Evolutionary conservation across 1,140 invertebrate species (phyloP).

Genomic region (Drosophila ohnishii): DNA sequence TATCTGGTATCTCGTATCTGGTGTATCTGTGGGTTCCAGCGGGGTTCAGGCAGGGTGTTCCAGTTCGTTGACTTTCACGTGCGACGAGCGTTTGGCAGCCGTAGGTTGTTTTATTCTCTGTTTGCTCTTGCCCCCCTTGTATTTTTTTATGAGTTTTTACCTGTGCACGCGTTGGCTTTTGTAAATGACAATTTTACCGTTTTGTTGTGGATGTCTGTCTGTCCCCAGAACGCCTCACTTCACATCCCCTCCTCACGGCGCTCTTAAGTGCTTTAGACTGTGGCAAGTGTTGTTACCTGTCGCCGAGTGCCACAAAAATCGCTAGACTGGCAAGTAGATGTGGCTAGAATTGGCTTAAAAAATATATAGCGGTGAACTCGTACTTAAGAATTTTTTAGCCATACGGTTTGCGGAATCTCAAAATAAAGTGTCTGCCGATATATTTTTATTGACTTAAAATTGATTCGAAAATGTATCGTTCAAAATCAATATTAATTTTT

Average conservation of each 20-base stretch:
- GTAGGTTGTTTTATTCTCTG: slow-evolving; percentile 42
- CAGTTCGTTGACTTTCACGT: slow-evolving; percentile 79
- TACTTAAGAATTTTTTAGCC: background rate
- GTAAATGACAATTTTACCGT: slow-evolving; percentile 79
- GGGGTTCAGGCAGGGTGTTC: slow-evolving; percentile 46
- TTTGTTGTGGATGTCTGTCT: slow-evolving; percentile 57
- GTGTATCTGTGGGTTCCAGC: background rate
- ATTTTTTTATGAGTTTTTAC: slow-evolving; percentile 33
- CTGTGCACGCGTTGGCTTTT: slow-evolving; percentile 62
- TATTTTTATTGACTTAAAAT: background rate
- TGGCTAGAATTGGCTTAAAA: background rate
- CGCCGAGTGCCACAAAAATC: slow-evolving; percentile 11
- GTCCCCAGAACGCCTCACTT: slow-evolving; percentile 30
- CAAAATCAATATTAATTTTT: background rate
- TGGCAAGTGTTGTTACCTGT: slow-evolving; percentile 22
- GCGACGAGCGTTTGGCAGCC: slow-evolving; percentile 50
- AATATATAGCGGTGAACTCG: background rate
- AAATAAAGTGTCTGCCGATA: background rate
- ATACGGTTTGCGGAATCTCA: too few relatives aligned
- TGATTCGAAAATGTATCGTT: background rate
- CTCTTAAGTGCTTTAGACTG: slow-evolving; percentile 59
- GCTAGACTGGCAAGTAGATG: slow-evolving; percentile 2
- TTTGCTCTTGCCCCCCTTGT: slow-evolving; percentile 22
- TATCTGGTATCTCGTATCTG: slow-evolving; percentile 12
- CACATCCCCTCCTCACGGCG: background rate